Percentiles rank a stretch among this genome's conserved stretches.
Evolutionary conservation across 2,888 invertebrate species (phyloP).

Genomic region (Morpho helenor): DNA sequence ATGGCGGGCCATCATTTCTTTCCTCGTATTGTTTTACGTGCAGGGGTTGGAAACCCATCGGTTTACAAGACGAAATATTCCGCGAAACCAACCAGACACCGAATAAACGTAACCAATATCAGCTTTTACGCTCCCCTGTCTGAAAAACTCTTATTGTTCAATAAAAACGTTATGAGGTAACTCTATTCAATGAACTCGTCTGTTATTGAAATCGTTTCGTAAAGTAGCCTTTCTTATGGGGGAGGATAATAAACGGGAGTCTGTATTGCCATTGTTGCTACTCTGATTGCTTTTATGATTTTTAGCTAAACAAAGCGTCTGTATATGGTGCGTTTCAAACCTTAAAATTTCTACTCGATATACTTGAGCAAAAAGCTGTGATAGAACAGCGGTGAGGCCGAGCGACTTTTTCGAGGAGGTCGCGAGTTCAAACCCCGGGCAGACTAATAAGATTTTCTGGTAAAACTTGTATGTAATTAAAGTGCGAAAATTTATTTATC

Average conservation of each 20-base stretch:
- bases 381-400: no score
- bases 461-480: no score
- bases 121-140: constrained; percentile 49
- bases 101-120: constrained; percentile 54
- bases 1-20: not conserved
- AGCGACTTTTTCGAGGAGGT: no score
- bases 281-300: constrained; percentile 46
- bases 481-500: no score
- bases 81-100: constrained; percentile 20
- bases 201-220: constrained; percentile 73
- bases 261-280: constrained; percentile 47
- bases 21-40: not conserved
- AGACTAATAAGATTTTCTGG: no score
- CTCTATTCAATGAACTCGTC: constrained; percentile 72
- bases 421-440: no score
- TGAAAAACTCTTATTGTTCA: constrained; percentile 68
- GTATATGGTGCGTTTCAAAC: constrained; percentile 19
- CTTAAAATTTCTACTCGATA: constrained; percentile 20
- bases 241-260: constrained; percentile 48
- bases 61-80: constrained; percentile 3
- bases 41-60: constrained; percentile 3
- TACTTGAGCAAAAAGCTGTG: not conserved
- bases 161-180: constrained; percentile 77
- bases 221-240: constrained; percentile 57
- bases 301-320: constrained; percentile 29